Base-by-base conservation (phyloP, 2,888 invertebrate species). In the Minunthozetes semirufus region DNA sequence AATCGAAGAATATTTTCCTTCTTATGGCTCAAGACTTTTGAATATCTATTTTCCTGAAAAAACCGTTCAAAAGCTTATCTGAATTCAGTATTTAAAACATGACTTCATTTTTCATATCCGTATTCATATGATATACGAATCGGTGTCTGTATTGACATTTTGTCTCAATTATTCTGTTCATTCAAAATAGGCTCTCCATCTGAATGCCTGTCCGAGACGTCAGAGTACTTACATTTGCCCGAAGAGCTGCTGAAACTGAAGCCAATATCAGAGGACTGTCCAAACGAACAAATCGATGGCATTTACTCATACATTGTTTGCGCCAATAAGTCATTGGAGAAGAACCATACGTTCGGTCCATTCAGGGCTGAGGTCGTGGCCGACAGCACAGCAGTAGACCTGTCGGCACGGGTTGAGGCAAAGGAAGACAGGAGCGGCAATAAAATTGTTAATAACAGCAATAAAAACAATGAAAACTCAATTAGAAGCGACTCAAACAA, bases 201-300 rank as follows among this genome's bases (percentile, higher is more conserved):
- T n/a, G 66, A 66, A 66, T 66, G 66, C 11, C 33, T 66, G n/a
- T 38, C 38, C n/a, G 66, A 66, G 38, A 66, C 66, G 33, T 13
- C 38, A 38, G 17, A 66, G 11, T n/a, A 33, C 17, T 27, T 61
- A 29, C 61, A 61, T 25, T 6, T 38, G 5, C 66, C 66, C n/a
- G 38, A 66, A n/a, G n/a, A 15, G n/a, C 33, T 5, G 1, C 25
- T 66, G 8, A 66, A 9, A 4, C 11, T 38, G 17, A 66, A 3
- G 9, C 66, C 66, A 38, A 38, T 33, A 9, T n/a, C 33, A 27
- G n/a, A 22, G 8, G 56, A 56, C 56, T 22, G 25, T 1, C 13
- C 17, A 1, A 38, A 38, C 4, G 19, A 33, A 13, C 38, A 66
- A 33, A 19, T n/a, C 66, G 19, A 66, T 61, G 13, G 61, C 66